Conservation (phyloP, 2,888 invertebrate species). For the Phlogophora meticulosa region DNA sequence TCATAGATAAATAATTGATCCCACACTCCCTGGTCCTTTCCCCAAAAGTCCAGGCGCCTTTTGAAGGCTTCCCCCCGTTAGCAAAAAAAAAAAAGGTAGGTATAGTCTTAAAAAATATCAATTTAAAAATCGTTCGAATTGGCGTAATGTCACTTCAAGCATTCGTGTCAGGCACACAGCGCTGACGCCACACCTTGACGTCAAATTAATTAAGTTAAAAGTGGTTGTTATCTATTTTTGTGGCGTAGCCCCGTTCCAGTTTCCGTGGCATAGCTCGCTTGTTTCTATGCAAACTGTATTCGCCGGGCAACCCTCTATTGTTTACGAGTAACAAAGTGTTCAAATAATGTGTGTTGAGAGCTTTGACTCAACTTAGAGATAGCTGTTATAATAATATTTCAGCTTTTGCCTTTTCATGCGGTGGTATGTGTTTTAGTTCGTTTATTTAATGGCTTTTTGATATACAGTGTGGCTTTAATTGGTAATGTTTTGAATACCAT, state of each 20-base stretch:
- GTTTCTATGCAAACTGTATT: slow-evolving; percentile 66
- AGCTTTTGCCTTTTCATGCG: slow-evolving; percentile 26
- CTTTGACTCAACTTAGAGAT: slow-evolving; percentile 40
- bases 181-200: slow-evolving; percentile 5
- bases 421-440: slow-evolving; percentile 3
- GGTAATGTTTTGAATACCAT: too few species aligned
- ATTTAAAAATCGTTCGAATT: too few species aligned
- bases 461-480: slow-evolving; percentile 13
- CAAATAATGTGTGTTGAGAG: slow-evolving; percentile 42
- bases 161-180: too few species aligned
- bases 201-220: slow-evolving; percentile 45
- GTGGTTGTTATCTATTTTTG: slow-evolving; percentile 37
- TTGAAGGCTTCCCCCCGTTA: too few species aligned
- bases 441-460: slow-evolving; percentile 31
- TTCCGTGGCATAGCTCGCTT: slow-evolving; percentile 44
- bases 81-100: too few species aligned
- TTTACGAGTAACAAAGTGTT: slow-evolving; percentile 61
- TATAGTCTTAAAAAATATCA: too few species aligned
- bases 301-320: slow-evolving; percentile 36
- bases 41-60: too few species aligned
- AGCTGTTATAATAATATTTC: slow-evolving; percentile 16
- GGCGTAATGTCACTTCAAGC: too few species aligned
- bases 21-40: too few species aligned
- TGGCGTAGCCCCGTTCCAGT: slow-evolving; percentile 34
- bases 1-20: too few species aligned